phyloP scores from a whole-genome alignment of 2,113 vertebrate species.

The Gallinago undulata region DNA sequence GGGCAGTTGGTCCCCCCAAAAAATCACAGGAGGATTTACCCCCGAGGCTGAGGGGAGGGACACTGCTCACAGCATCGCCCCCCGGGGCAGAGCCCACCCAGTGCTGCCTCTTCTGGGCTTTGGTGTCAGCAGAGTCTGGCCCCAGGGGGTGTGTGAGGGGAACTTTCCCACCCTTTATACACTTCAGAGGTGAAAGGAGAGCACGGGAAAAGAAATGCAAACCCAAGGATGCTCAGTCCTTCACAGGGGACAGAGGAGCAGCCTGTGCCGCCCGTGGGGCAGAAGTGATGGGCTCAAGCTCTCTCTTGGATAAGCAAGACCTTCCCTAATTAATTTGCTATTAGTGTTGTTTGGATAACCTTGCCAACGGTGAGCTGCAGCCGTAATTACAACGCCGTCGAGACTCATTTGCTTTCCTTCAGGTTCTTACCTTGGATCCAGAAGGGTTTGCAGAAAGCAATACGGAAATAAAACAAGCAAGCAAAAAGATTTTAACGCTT shows the following conservation, averaged over 20 bases:
- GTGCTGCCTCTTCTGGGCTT: neutral
- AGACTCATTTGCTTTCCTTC: neutral
- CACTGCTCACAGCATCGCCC: fast-evolving
- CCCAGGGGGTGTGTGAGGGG: neutral
- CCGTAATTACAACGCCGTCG: neutral
- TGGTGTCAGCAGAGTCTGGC: neutral
- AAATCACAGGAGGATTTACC: neutral
- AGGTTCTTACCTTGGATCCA: neutral
- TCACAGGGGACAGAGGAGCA: neutral
- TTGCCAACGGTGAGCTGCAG: neutral
- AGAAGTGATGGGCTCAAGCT: neutral
- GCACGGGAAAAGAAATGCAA: no score
- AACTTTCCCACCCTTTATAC: fast-evolving
- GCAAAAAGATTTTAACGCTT: fast-evolving
- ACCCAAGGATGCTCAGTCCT: neutral
- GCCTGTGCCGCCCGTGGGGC: neutral
- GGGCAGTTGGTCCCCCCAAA: neutral
- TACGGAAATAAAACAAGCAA: neutral
- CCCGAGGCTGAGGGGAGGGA: neutral
- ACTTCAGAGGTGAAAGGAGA: neutral
- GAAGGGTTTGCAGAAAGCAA: neutral
- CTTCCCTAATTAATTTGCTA: neutral
- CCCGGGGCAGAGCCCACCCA: neutral
- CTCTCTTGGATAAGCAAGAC: neutral
- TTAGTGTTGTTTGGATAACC: neutral